phyloP scores from a whole-genome alignment of 2,113 vertebrate genomes.

The Sebastes fasciatus region DNA sequence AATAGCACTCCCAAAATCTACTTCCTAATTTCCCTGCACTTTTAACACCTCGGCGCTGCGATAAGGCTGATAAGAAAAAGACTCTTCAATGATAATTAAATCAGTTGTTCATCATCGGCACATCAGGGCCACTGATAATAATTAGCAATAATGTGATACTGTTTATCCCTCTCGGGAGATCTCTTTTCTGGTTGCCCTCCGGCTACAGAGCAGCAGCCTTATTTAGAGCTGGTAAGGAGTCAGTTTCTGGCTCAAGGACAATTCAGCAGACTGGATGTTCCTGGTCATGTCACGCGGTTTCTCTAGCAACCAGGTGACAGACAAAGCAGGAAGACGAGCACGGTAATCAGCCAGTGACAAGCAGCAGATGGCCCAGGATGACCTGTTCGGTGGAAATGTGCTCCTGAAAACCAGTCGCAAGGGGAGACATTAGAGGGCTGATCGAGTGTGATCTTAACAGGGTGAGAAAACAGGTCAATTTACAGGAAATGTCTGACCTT shows the following conservation, averaged over 20 bases:
- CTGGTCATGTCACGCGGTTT: conserved; percentile 17
- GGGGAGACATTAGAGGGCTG: not conserved
- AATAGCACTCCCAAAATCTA: conserved; percentile 26
- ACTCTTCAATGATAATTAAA: conserved; percentile 72
- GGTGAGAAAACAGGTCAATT: conserved; percentile 25
- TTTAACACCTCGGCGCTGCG: conserved; percentile 10
- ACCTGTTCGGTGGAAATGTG: conserved; percentile 18
- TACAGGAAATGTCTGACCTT: conserved; percentile 34
- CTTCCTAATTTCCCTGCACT: conserved; percentile 44
- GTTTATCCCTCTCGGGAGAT: conserved; percentile 59
- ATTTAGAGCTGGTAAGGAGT: conserved; percentile 20
- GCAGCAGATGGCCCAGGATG: conserved; percentile 50
- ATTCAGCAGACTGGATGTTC: conserved; percentile 11
- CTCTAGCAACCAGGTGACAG: conserved; percentile 51
- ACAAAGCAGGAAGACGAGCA: conserved; percentile 12
- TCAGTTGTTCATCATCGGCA: conserved; percentile 68
- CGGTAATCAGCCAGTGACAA: conserved; percentile 41
- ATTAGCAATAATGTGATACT: conserved; percentile 64
- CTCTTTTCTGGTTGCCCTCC: conserved; percentile 47
- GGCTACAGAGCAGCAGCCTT: conserved; percentile 46
- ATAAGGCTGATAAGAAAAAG: conserved; percentile 63
- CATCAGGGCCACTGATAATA: conserved; percentile 66
- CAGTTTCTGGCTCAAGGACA: conserved; percentile 53
- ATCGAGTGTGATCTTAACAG: conserved; percentile 27
- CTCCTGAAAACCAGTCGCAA: not conserved